Evolutionary conservation across 2,888 invertebrate species (phyloP), one percentile per base, ranked within the genome.

Genomic region (Glaucopsyche alexis): DNA sequence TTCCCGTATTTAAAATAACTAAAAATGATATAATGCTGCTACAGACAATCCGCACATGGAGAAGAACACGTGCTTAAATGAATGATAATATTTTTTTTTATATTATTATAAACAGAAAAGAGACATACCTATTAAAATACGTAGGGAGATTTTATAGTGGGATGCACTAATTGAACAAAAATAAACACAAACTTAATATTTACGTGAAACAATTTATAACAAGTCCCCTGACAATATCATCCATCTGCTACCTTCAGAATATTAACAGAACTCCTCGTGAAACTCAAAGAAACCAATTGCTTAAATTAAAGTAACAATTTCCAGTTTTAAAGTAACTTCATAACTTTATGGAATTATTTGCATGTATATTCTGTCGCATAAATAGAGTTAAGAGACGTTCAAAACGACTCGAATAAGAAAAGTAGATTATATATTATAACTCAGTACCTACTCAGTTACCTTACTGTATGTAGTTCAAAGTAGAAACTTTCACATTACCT

Each of bases 181-280:
- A 76, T 74, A 70, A 71, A 72, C 49, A 74, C 72, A 73, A 72
- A 64, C 16, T 19, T 73, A 72, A 75, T 75, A 29, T 11, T 13
- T 60, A 75, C 76, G 76, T 75, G 74, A 74, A 76, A 74, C 64
- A 71, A 74, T 60, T 75, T 40, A 74, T 69, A 65, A 73, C 73
- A 72, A 73, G 7, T 45, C 47, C 69, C 49, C 14, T 8, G 29
- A 49, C 69, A 13, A 69, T 19, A 29, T 49, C 49, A 49, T n/a
- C 19, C 29, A 29, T 47, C 19, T 69, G 67, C 47, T 19, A 69
- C 69, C 45, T 67, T 67, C 16, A 16, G 45, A 66, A 66, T 66
- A 66, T 42, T 66, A 66, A 16, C 42, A 42, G 40, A 66, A 66
- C 66, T 66, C 40, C n/a, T 42, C 13, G 60, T 38, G 60, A 60